phyloP scores from a whole-genome alignment of 2,888 invertebrate species.

The Palloptera scutellata region DNA sequence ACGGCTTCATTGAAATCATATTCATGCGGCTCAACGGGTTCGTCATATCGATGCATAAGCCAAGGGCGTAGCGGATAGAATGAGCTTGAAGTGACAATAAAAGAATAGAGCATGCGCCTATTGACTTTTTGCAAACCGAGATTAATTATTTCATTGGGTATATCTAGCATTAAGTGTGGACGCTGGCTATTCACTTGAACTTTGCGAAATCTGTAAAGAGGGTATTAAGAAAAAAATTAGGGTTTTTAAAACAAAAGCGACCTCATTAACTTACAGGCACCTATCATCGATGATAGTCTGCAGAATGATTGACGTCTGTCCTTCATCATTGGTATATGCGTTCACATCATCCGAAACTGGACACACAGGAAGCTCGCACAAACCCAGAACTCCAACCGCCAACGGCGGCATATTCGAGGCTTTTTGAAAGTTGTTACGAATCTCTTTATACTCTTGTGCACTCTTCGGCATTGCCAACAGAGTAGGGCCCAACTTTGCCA shows the following conservation, averaged over 20 bases:
- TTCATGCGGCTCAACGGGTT: constrained; percentile 53
- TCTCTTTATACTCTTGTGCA: constrained; percentile 47
- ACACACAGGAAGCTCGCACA: constrained; percentile 51
- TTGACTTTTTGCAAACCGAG: constrained; percentile 42
- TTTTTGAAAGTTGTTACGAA: constrained; percentile 50
- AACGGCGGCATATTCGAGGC: constrained; percentile 57
- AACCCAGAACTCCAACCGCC: constrained; percentile 55
- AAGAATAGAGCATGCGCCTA: constrained; percentile 46
- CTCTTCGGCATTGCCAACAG: constrained; percentile 51
- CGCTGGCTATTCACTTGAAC: constrained; percentile 49
- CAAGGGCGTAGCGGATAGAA: constrained; percentile 57
- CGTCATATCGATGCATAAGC: constrained; percentile 54
- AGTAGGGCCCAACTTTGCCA: constrained; percentile 47
- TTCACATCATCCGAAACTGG: constrained; percentile 41
- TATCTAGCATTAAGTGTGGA: constrained; percentile 46
- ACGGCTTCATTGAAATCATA: constrained; percentile 57
- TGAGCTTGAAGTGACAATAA: constrained; percentile 51
- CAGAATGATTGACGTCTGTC: constrained; percentile 49
- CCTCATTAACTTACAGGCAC: constrained; percentile 43
- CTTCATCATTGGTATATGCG: constrained; percentile 35
- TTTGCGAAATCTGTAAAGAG: constrained; percentile 51
- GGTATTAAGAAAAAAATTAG: neutral
- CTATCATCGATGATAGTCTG: constrained; percentile 58
- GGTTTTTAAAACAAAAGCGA: neutral
- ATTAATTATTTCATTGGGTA: constrained; percentile 48